phyloP scores from a whole-genome alignment of 2,113 vertebrate species.

The Benitochromis conjunctus region DNA sequence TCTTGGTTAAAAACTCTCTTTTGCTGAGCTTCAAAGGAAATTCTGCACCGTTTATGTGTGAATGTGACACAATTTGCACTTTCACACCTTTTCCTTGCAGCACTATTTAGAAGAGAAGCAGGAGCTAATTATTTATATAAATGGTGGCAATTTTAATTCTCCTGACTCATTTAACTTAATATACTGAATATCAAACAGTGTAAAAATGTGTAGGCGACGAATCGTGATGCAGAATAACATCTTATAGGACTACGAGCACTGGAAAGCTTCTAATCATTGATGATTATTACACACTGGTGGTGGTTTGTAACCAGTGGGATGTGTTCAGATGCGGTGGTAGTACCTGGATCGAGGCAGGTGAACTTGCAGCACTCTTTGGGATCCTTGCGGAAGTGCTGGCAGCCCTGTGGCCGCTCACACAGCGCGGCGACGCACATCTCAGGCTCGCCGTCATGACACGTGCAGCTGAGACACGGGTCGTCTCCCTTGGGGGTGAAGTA shows the following conservation, averaged over 20 bases:
- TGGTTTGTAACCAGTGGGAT: neutral
- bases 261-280: neutral
- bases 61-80: neutral
- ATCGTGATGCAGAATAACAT: neutral
- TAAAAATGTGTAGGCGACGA: neutral
- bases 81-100: neutral
- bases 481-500: slow-evolving; percentile 98
- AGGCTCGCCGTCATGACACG: slow-evolving; percentile 91
- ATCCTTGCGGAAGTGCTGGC: slow-evolving; percentile 93
- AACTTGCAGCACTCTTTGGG: slow-evolving; percentile 99
- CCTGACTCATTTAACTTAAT: neutral
- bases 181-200: neutral
- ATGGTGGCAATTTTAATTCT: neutral
- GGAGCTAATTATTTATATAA: neutral
- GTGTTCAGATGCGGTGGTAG: neutral
- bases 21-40: neutral
- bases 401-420: slow-evolving; percentile 93
- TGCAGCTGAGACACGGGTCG: slow-evolving; percentile 96
- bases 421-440: slow-evolving; percentile 97
- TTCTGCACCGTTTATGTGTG: neutral
- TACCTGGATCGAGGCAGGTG: slow-evolving; percentile 93
- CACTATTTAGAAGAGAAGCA: neutral
- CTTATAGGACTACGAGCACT: neutral
- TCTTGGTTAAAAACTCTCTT: neutral
- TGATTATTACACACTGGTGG: neutral